Evolutionary conservation across 2,113 vertebrate species (phyloP), one percentile per base, ranked within the genome.

Genomic region (Tragulus kanchil): DNA sequence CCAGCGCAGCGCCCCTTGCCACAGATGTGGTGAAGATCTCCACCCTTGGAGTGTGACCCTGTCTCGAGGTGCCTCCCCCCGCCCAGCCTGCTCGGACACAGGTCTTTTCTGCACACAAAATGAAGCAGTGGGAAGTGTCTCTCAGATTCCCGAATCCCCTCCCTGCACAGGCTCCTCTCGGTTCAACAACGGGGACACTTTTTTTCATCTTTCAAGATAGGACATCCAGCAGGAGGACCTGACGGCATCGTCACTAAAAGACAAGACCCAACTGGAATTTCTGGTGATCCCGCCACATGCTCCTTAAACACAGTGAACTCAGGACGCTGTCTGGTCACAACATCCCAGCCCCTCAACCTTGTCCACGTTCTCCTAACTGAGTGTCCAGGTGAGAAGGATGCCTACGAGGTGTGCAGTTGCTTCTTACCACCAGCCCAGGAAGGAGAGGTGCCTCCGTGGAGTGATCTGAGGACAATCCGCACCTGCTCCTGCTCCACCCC

Each of bases 351-450:
- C 75, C n/a, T 71, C 48, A 26, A 5, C 90, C 13, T 19, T 31
- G 25, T 81, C 87, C 42, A 31, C 0, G 2, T 78, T 59, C 31
- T 78, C 78, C 5, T 12, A 79, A 92, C 52, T 59, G 36, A 48
- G 36, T 23, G 26, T 50, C 50, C 71, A 16, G 77, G 42, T 15
- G 8, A 59, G 59, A 71, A 64, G 0, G 64, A 71, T 42, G 42
- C 79, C 19, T n/a, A 82, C 85, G 26, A 48, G 8, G 11, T 1
- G 1, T 25, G 14, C 4, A 42, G 15, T 25, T 21, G n/a, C 56
- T 93, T 95, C 98, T 98, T 98, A 98, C 97, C 97, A 91, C 65
- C 48, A 82, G 67, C 52, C n/a, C 31, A 0, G 77, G 71, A 59
- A 25, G 45, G 73, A 52, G n/a, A 94, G 42, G 42, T 2, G 90